Evolutionary conservation across 2,888 invertebrate genomes (phyloP), one percentile per base, ranked within the genome.

Genomic region (Agrenia bidenticulata): DNA sequence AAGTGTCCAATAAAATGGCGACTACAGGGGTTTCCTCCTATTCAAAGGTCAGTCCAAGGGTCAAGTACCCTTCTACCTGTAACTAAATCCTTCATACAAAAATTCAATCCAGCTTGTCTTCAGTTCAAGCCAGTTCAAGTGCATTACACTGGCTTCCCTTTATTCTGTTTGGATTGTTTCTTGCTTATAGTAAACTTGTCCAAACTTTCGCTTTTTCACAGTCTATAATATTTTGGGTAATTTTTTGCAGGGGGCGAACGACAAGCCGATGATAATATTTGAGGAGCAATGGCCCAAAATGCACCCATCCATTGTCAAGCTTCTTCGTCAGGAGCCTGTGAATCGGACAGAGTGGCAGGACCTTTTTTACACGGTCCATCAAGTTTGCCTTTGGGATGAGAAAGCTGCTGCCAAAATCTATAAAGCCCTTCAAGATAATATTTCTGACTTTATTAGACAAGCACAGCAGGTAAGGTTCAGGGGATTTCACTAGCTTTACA

Each of bases 281-380:
- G 95, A 97, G 81, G 94, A 94, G 79, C 92, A 95, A 86, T 99
- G 98, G 98, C 94, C 93, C 63, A 85, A 86, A 76, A 96, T 97
- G 90, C 87, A 94, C 74, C 92, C 93, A 13, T 93, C 93, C 77
- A 94, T 99, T 64, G 82, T 95, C 72, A 95, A 96, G 81, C 84
- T 99, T 68, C 83, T 99, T 57, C 88, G 93, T 78, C 97, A 98
- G 81, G 93, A 98, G 81, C 85, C 92, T 7, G 97, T 99, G 1
- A 89, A 92, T 15, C 90, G 94, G 77, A 84, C 85, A 67, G 97
- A 99, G 85, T 99, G 99, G 99, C 98, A 99, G 80, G 94, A 95
- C 81, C 83, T 98, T 55, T 98, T 98, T 82, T 95, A 92, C 82
- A 88, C 92, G 63, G 94, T 99, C 17, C 97, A 99, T 82, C 86